phyloP scores from a whole-genome alignment of 64 coral and sea anemone genomes.

The Orbicella faveolata region DNA sequence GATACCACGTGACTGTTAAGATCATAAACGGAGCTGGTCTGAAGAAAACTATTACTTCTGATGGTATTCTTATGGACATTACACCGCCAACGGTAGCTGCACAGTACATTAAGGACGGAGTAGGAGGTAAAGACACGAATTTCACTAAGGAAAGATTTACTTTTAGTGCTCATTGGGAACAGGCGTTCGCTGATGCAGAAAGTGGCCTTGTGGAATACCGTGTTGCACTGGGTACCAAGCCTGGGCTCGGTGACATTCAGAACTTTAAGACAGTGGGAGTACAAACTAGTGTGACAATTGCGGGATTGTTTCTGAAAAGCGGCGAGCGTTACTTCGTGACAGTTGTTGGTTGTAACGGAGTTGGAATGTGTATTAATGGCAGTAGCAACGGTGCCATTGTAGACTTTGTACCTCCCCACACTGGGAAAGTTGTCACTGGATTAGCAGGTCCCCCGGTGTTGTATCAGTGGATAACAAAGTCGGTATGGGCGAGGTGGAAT shows the following conservation, averaged over 20 bases:
- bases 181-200: conserved; percentile 84
- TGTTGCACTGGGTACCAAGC: conserved; percentile 68
- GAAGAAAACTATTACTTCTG: conserved; percentile 60
- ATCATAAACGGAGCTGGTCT: conserved; percentile 79
- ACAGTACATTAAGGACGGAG: conserved; percentile 82
- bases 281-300: conserved; percentile 53
- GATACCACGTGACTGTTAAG: conserved; percentile 86
- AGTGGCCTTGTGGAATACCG: conserved; percentile 67
- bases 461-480: conserved; percentile 86
- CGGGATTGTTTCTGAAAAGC: conserved; percentile 60
- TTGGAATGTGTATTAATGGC: conserved; percentile 87
- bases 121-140: conserved; percentile 71
- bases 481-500: conserved; percentile 93
- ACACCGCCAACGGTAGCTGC: conserved; percentile 62
- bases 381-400: conserved; percentile 93
- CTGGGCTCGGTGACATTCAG: conserved; percentile 53
- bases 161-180: conserved; percentile 89
- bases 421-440: conserved; percentile 78
- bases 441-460: conserved; percentile 65
- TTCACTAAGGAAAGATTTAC: conserved; percentile 55
- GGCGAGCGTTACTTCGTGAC: conserved; percentile 79
- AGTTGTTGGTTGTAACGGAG: conserved; percentile 88
- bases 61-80: conserved; percentile 90
- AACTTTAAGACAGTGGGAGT: conserved; percentile 55
- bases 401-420: conserved; percentile 85